Conservation (phyloP, 2,888 invertebrate genomes). For the Megastigmus dorsalis region DNA sequence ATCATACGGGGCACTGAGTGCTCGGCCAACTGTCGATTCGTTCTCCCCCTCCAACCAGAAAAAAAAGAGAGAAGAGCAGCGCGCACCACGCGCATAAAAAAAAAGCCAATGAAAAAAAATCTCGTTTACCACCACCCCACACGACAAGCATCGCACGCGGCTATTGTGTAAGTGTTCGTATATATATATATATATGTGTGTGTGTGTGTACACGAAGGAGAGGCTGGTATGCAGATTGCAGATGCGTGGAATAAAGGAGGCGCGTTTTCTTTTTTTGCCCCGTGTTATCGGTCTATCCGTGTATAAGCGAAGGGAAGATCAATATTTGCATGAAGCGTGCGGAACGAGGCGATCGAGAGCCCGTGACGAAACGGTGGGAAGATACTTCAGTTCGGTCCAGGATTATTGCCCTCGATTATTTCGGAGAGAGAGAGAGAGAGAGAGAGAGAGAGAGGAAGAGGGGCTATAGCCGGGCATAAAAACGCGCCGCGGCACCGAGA, state of each 20-base stretch:
- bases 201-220: no score
- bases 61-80: background rate
- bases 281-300: background rate
- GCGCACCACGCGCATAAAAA: background rate
- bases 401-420: conserved; percentile 51
- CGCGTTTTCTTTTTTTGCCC: background rate
- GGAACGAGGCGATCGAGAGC: conserved; percentile 61
- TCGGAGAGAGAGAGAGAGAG: conserved; percentile 31
- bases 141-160: conserved; percentile 1
- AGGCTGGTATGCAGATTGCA: conserved; percentile 63
- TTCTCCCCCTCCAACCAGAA: no score
- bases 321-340: conserved; percentile 70
- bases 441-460: no score
- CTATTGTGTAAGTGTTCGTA: no score
- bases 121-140: conserved; percentile 40
- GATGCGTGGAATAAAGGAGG: conserved; percentile 63
- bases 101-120: conserved; percentile 53
- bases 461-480: conserved; percentile 39
- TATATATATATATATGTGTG: no score
- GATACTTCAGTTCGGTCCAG: conserved; percentile 49
- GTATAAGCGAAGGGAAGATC: conserved; percentile 56
- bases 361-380: conserved; percentile 68
- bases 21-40: conserved; percentile 67
- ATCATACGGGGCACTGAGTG: conserved; percentile 62
- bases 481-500: background rate